A percentile compares a stretch with the other conserved stretches of the same genome.
Evolutionary conservation across 2,888 invertebrate species (phyloP).

Genomic region (Acrobasis consociella): DNA sequence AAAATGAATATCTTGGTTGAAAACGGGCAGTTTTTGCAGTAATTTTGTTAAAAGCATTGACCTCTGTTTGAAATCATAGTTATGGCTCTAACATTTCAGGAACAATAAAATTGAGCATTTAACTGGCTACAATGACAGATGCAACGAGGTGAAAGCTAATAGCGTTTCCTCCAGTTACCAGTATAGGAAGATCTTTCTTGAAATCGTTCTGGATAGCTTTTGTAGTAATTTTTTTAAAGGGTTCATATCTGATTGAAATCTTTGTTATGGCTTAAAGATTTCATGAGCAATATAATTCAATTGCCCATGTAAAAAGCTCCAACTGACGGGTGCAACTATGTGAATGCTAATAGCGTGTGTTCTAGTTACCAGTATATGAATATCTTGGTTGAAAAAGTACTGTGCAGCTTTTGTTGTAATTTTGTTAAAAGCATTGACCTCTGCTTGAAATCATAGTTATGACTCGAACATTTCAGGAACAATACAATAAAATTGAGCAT

Average conservation of each 20-base stretch:
- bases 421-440: too few species aligned
- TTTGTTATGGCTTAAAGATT: not conserved
- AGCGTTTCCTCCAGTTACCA: not conserved
- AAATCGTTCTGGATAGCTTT: too few species aligned
- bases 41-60: too few species aligned
- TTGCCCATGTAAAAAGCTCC: not conserved
- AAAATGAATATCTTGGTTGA: not conserved
- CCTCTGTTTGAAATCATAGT: not conserved
- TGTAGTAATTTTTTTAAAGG: too few species aligned
- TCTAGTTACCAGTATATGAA: not conserved
- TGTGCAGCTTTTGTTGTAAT: too few species aligned
- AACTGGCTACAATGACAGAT: not conserved
- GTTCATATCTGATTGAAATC: not conserved
- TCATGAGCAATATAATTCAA: slow-evolving; percentile 1
- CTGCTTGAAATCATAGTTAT: not conserved
- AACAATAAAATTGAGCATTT: not conserved
- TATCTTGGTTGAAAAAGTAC: not conserved
- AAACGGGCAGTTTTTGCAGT: too few species aligned
- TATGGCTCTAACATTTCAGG: not conserved
- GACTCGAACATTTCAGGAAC: not conserved
- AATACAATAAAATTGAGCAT: not conserved
- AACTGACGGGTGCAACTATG: not conserved
- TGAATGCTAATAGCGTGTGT: not conserved
- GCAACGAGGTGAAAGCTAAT: not conserved
- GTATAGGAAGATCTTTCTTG: not conserved